Evolutionary conservation across 1,140 invertebrate genomes (phyloP).

Genomic region (Hermatobates lingyangjiaoensis): DNA sequence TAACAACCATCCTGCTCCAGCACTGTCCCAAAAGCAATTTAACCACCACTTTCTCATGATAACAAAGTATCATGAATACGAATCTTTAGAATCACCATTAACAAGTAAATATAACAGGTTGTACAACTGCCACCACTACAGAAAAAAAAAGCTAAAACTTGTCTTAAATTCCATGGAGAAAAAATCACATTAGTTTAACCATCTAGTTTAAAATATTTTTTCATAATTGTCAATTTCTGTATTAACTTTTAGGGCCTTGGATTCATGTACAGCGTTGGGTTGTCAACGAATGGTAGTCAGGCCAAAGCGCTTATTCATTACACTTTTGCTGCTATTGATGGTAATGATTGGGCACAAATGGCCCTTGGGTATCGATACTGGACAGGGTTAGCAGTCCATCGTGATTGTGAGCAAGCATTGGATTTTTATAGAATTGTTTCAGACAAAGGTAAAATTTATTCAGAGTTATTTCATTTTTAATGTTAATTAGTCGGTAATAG

Average conservation of each 20-base stretch:
- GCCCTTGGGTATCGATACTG: constrained; percentile 76
- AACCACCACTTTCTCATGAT: no score
- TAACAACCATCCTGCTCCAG: no score
- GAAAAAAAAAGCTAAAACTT: no score
- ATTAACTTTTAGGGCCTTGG: constrained; percentile 50
- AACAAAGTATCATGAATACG: no score
- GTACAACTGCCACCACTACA: no score
- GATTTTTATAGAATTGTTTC: constrained; percentile 79
- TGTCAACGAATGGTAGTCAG: constrained; percentile 68
- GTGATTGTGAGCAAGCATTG: constrained; percentile 77
- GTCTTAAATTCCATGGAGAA: no score
- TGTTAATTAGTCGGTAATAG: constrained; percentile 1
- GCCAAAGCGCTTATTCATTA: constrained; percentile 79
- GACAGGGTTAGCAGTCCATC: constrained; percentile 69
- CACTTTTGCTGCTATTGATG: constrained; percentile 72
- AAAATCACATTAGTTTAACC: no score
- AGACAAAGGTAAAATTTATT: constrained; percentile 38
- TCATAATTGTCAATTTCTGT: no score
- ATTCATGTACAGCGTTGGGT: constrained; percentile 74
- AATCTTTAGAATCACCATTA: no score
- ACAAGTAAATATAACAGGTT: no score
- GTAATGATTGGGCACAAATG: constrained; percentile 85
- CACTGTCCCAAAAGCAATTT: no score
- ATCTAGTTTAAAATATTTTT: no score
- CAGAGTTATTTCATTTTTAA: constrained; percentile 5